Percentiles rank a stretch among this genome's conserved stretches.
These are phyloP conservation scores for Stictonetta naevosa DNA, from an alignment of 2,113 vertebrate species.

Conservation along the genomic window DNA sequence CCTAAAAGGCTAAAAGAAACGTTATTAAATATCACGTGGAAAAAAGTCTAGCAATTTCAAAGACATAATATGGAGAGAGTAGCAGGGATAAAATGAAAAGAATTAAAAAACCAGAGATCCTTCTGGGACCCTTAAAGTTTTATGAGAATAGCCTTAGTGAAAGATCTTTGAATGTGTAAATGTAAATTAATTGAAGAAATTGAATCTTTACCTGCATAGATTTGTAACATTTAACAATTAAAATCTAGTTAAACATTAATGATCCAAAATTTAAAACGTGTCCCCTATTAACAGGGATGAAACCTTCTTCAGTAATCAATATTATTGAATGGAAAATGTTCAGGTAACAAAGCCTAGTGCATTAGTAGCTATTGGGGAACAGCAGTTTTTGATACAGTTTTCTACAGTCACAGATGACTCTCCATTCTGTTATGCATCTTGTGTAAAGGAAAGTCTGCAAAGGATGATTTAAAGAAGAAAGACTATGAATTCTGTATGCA, in stretches of 20 bases:
- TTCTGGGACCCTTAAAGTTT: constrained; percentile 50
- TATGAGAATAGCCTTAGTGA: constrained; percentile 9
- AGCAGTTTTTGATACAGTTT: constrained; percentile 1
- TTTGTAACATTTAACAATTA: constrained; percentile 59
- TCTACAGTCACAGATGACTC: constrained; percentile 56
- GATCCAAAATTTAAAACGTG: constrained; percentile 56
- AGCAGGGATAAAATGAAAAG: constrained; percentile 38
- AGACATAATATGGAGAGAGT: constrained; percentile 30
- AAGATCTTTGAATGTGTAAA: constrained; percentile 39
- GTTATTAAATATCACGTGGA: background rate
- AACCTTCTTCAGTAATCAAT: constrained; percentile 62
- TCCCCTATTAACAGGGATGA: constrained; percentile 37
- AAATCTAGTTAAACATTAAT: constrained; percentile 60
- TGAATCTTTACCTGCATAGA: constrained; percentile 60
- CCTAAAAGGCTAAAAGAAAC: constrained; percentile 9
- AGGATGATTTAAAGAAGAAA: constrained; percentile 57
- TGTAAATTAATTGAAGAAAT: constrained; percentile 60
- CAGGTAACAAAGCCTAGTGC: constrained; percentile 59
- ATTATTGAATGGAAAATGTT: constrained; percentile 57
- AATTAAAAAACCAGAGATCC: constrained; percentile 9
- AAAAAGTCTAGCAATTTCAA: constrained; percentile 48
- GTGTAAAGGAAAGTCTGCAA: constrained; percentile 14
- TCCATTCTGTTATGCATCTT: constrained; percentile 26
- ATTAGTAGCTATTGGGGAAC: constrained; percentile 33
- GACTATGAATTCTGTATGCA: constrained; percentile 27